These are phyloP conservation scores for Pherbina coryleti DNA, from an alignment of 2,888 invertebrate species.

Conservation along the genomic window DNA sequence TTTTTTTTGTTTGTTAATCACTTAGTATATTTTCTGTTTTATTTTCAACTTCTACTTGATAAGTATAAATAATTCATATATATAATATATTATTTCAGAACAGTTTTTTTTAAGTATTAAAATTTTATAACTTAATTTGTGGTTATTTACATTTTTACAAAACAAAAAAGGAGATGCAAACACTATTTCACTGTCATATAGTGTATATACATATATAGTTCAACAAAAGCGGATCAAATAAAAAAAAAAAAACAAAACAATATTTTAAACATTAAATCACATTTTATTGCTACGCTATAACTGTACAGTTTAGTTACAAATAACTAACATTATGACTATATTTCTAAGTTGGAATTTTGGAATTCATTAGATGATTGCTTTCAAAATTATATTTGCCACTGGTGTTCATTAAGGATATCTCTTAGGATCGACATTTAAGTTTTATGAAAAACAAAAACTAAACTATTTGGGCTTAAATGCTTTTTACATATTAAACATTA, in stretches of 20 bases:
- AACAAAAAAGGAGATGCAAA: constrained; percentile 21
- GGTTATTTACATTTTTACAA: constrained; percentile 26
- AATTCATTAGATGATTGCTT: constrained; percentile 12
- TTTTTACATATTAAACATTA: not conserved
- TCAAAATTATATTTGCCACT: not conserved
- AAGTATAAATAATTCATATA: constrained; percentile 41
- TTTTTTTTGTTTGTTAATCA: not conserved
- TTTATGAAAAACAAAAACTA: too few species aligned
- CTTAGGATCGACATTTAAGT: too few species aligned
- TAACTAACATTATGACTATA: not conserved
- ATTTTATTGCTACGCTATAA: constrained; percentile 26
- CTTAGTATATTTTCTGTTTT: not conserved
- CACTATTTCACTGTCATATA: too few species aligned
- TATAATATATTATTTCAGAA: constrained; percentile 38
- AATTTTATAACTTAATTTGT: constrained; percentile 17
- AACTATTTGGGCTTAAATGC: too few species aligned
- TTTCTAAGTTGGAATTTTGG: not conserved
- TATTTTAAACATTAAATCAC: constrained; percentile 32
- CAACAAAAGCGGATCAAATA: not conserved
- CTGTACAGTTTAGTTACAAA: not conserved
- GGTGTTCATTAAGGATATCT: not conserved
- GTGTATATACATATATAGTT: too few species aligned
- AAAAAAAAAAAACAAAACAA: not conserved
- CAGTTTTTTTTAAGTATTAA: constrained; percentile 39
- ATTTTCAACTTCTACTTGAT: constrained; percentile 30